Evolutionary conservation across 2,113 vertebrate genomes (phyloP).

Genomic region (Caracal caracal): DNA sequence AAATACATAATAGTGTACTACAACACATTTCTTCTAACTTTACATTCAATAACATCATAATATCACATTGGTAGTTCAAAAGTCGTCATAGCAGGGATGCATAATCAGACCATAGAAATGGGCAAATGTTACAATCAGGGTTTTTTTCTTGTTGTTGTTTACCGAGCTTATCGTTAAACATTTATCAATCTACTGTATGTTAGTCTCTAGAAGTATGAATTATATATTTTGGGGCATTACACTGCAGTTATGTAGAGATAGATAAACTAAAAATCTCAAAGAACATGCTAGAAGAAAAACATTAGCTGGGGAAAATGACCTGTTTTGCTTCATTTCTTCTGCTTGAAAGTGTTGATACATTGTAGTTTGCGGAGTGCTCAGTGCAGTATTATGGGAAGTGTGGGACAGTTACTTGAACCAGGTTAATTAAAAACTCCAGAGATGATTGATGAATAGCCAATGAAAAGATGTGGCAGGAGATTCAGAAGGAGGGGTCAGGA

Average conservation of each 20-base stretch:
- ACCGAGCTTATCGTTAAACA: neutral
- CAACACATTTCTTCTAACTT: neutral
- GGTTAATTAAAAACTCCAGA: neutral
- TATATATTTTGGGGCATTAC: neutral
- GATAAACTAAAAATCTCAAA: neutral
- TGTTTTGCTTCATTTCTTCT: neutral
- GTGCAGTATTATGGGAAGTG: neutral
- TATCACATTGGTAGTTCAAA: neutral
- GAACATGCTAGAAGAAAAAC: neutral
- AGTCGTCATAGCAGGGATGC: neutral
- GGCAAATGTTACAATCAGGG: rapidly evolving
- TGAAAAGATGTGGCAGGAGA: neutral
- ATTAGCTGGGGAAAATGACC: neutral
- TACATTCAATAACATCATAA: neutral
- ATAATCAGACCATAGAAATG: neutral
- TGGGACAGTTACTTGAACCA: neutral
- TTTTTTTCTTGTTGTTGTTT: neutral
- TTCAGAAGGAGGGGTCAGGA: neutral
- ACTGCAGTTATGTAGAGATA: neutral
- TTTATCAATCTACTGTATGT: neutral
- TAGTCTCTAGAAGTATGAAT: neutral
- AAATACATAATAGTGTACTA: neutral
- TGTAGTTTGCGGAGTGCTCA: neutral
- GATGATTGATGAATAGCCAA: neutral
- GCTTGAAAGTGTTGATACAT: neutral